Conservation (phyloP, 2,113 vertebrate genomes). For the Prunella fulvescens region DNA sequence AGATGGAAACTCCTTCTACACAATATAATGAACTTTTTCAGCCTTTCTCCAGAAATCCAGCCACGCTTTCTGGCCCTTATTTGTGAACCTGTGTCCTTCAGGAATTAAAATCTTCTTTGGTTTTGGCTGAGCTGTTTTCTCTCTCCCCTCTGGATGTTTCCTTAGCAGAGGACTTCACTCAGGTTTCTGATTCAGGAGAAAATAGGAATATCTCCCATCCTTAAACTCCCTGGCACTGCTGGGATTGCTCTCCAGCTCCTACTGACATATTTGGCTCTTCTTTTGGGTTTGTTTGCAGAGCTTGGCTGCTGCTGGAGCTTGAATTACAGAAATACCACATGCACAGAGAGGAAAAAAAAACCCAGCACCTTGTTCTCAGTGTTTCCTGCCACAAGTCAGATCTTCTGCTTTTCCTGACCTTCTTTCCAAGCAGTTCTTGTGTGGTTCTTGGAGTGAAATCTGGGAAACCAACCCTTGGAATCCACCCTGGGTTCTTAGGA, state of each 20-base stretch:
- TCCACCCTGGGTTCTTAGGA: neutral
- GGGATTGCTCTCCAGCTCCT: neutral
- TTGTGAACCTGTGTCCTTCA: neutral
- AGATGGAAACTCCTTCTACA: neutral
- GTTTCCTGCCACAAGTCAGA: neutral
- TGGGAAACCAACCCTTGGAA: neutral
- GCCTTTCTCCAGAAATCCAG: neutral
- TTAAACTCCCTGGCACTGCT: neutral
- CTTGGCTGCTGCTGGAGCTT: neutral
- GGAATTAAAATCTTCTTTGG: neutral
- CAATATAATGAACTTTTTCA: neutral
- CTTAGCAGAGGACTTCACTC: neutral
- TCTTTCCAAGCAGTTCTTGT: neutral
- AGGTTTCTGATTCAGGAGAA: neutral
- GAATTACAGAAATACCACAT: neutral
- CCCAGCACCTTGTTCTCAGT: neutral
- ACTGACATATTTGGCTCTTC: neutral
- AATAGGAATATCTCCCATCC: neutral
- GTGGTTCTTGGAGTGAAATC: neutral
- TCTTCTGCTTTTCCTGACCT: neutral
- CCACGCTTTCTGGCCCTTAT: neutral
- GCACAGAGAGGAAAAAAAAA: neutral
- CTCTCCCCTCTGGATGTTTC: neutral
- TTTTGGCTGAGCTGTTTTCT: neutral
- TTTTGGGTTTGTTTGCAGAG: conserved; percentile 3